Conservation (phyloP, 2,797 vertebrate species). For the Falco naumanni region DNA sequence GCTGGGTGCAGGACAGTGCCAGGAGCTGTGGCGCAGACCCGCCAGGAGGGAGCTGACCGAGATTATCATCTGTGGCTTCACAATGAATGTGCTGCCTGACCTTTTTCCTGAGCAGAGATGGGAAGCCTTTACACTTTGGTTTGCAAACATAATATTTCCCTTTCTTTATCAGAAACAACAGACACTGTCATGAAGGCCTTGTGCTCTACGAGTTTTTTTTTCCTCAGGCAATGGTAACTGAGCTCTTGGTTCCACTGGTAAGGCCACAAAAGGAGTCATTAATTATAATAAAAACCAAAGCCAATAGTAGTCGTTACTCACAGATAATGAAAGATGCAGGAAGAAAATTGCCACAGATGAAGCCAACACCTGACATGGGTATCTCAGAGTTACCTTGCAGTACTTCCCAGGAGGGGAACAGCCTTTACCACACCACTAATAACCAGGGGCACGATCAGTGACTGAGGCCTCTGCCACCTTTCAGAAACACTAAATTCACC, state of each 20-base stretch:
- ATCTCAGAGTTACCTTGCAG: not conserved
- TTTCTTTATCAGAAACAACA: not conserved
- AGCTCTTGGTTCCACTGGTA: not conserved
- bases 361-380: not conserved
- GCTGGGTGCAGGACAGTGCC: not conserved
- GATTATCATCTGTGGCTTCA: not conserved
- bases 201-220: not conserved
- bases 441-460: not conserved
- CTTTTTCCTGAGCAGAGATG: not conserved
- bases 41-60: not conserved
- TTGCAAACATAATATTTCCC: not conserved
- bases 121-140: not conserved
- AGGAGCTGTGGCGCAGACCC: not conserved
- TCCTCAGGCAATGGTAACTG: not conserved
- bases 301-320: not conserved
- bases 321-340: not conserved
- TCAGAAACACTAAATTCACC: not conserved
- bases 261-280: not conserved
- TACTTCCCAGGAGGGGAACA: not conserved
- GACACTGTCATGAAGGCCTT: not conserved
- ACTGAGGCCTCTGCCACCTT: not conserved
- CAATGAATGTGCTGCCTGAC: accelerated
- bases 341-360: not conserved
- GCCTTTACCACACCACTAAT: not conserved
- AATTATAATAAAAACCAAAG: not conserved